Percentiles rank a stretch among this genome's conserved stretches.
Evolutionary conservation across 2,888 invertebrate genomes (phyloP).

Genomic region (Conomelus anceps): DNA sequence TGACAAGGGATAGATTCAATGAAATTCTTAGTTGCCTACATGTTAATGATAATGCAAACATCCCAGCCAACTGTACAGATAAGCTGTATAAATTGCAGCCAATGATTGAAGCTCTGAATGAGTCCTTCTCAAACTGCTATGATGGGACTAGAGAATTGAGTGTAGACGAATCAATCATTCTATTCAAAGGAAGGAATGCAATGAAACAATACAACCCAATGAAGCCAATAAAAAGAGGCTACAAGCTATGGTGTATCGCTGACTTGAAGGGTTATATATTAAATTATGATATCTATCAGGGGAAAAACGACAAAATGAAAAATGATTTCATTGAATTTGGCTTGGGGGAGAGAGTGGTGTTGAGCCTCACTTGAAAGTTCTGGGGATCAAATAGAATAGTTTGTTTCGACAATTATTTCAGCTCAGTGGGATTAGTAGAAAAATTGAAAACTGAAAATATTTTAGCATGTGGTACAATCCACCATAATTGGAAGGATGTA

Average conservation of each 20-base stretch:
- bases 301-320: conserved; percentile 23
- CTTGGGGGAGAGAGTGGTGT: conserved; percentile 21
- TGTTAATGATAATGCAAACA: neutral
- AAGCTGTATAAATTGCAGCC: neutral
- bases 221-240: conserved; percentile 20
- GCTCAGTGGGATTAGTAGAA: conserved; percentile 17
- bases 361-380: conserved; percentile 13
- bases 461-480: conserved; percentile 23
- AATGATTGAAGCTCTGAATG: neutral
- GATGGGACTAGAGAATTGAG: neutral
- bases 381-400: conserved; percentile 4
- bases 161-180: conserved; percentile 22
- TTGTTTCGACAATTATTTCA: conserved; percentile 26
- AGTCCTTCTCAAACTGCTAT: neutral
- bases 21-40: neutral
- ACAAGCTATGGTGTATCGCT: conserved; percentile 15
- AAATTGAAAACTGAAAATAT: conserved; percentile 19
- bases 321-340: neutral
- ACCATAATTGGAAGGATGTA: conserved; percentile 17
- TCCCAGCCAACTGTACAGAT: neutral
- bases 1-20: neutral
- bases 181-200: conserved; percentile 7
- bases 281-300: conserved; percentile 19
- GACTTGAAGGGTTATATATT: conserved; percentile 13
- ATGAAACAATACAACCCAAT: conserved; percentile 21